Percentiles rank a stretch among this genome's conserved stretches.
Evolutionary conservation across 2,888 invertebrate genomes (phyloP).

Genomic region (Platerodrilus igneus): DNA sequence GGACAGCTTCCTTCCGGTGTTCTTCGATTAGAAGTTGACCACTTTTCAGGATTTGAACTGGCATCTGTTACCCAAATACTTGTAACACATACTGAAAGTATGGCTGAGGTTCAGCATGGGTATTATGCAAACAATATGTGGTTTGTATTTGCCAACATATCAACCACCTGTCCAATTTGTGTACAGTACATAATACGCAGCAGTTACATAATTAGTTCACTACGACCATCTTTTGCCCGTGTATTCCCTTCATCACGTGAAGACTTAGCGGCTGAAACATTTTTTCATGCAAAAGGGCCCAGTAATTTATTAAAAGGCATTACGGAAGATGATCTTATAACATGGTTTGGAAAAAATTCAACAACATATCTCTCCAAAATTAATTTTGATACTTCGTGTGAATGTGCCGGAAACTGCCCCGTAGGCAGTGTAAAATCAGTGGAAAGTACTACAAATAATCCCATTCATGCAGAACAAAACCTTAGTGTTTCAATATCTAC

Average conservation of each 20-base stretch:
- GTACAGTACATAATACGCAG: slow-evolving; percentile 58
- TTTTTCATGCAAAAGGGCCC: slow-evolving; percentile 59
- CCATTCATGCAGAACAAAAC: slow-evolving; percentile 29
- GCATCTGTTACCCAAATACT: slow-evolving; percentile 48
- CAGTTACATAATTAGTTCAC: slow-evolving; percentile 56
- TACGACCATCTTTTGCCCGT: slow-evolving; percentile 60
- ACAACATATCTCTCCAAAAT: slow-evolving; percentile 46
- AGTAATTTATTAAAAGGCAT: slow-evolving; percentile 58
- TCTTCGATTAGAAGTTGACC: slow-evolving; percentile 56
- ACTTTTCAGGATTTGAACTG: slow-evolving; percentile 62
- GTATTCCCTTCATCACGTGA: slow-evolving; percentile 60
- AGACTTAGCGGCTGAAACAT: slow-evolving; percentile 60
- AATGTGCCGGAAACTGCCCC: slow-evolving; percentile 1
- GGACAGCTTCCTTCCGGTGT: slow-evolving; percentile 58
- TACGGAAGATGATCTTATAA: slow-evolving; percentile 62
- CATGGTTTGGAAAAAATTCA: slow-evolving; percentile 62
- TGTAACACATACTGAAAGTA: slow-evolving; percentile 54
- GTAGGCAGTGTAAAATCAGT: slow-evolving; percentile 7
- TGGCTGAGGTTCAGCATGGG: slow-evolving; percentile 58
- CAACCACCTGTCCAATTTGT: slow-evolving; percentile 58
- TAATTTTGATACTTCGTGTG: slow-evolving; percentile 3
- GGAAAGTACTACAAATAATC: slow-evolving; percentile 14
- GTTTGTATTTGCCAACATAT: slow-evolving; percentile 63
- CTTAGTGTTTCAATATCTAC: slow-evolving; percentile 38
- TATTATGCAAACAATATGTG: slow-evolving; percentile 59